Conservation (phyloP, 2,888 invertebrate species). For the Villa cingulata region DNA sequence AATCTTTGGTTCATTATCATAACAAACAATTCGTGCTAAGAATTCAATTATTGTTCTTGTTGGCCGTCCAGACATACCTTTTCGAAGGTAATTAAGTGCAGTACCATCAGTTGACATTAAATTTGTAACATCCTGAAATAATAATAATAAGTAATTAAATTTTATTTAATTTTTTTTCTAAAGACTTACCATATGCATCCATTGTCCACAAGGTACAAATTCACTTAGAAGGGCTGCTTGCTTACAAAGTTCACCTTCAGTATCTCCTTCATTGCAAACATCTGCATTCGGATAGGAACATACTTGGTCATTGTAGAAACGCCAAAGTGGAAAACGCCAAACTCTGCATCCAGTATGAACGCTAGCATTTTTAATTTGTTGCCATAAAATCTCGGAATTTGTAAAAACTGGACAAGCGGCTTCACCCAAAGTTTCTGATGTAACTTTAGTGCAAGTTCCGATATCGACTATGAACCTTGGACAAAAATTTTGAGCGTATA, state of each 20-base stretch:
- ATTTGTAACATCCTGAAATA: constrained; percentile 49
- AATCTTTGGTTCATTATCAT: constrained; percentile 17
- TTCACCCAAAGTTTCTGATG: constrained; percentile 46
- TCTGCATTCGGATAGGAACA: constrained; percentile 38
- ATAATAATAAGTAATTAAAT: background rate
- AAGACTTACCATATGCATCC: constrained; percentile 55
- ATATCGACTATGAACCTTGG: constrained; percentile 58
- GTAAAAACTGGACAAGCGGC: constrained; percentile 59
- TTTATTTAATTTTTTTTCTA: background rate
- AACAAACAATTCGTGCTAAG: constrained; percentile 42
- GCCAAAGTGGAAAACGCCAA: constrained; percentile 75
- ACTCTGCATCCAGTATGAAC: constrained; percentile 61
- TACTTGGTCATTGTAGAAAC: constrained; percentile 50
- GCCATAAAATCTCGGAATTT: constrained; percentile 56
- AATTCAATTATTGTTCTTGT: constrained; percentile 62
- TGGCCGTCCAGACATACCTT: constrained; percentile 65
- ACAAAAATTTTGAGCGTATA: constrained; percentile 61
- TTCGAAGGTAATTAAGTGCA: constrained; percentile 44
- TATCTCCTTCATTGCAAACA: constrained; percentile 42
- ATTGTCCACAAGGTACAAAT: constrained; percentile 53
- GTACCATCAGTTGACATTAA: constrained; percentile 54
- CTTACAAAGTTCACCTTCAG: constrained; percentile 49
- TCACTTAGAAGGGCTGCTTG: constrained; percentile 66
- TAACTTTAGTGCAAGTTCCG: constrained; percentile 59
- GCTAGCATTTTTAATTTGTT: constrained; percentile 52